Evolutionary conservation across 2,888 invertebrate genomes (phyloP).

Genomic region (Frankliniella fusca): DNA sequence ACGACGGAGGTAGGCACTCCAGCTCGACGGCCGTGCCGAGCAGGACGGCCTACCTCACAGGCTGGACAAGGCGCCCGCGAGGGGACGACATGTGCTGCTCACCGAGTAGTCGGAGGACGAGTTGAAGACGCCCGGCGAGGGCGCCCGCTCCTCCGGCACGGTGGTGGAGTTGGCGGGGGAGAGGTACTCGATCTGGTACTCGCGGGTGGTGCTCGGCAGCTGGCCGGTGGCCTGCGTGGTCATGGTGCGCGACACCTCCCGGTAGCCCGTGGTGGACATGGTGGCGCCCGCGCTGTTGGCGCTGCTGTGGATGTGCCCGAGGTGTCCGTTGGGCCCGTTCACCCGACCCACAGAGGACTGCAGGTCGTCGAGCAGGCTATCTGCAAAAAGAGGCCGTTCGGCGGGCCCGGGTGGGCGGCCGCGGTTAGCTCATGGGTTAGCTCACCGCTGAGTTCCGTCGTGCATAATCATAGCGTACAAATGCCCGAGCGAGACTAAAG

Average conservation of each 20-base stretch:
- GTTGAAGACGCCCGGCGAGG: constrained; percentile 35
- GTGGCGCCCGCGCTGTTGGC: constrained; percentile 35
- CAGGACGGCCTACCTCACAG: too few relatives aligned
- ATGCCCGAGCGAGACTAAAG: too few relatives aligned
- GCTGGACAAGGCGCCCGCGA: too few relatives aligned
- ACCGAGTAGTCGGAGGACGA: neutral
- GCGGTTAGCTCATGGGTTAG: too few relatives aligned
- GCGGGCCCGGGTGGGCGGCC: neutral
- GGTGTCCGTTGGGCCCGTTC: constrained; percentile 35
- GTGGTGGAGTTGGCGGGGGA: constrained; percentile 44
- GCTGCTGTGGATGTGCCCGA: constrained; percentile 33
- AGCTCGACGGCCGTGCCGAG: too few relatives aligned
- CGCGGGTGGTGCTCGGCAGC: constrained; percentile 39
- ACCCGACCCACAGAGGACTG: constrained; percentile 43
- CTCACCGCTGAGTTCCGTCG: too few relatives aligned
- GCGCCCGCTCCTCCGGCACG: constrained; percentile 41
- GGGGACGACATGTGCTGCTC: too few relatives aligned
- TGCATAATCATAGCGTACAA: too few relatives aligned
- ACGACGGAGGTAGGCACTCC: too few relatives aligned
- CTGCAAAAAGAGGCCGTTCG: constrained; percentile 38
- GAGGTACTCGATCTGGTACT: constrained; percentile 44
- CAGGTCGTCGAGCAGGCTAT: constrained; percentile 44
- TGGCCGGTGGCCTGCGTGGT: constrained; percentile 39
- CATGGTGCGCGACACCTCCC: constrained; percentile 42
- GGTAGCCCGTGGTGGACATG: constrained; percentile 40